Percentiles rank a stretch among this genome's conserved stretches.
Conservation (phyloP, 1,140 invertebrate species). For the Ctenoplectra terminalis region DNA sequence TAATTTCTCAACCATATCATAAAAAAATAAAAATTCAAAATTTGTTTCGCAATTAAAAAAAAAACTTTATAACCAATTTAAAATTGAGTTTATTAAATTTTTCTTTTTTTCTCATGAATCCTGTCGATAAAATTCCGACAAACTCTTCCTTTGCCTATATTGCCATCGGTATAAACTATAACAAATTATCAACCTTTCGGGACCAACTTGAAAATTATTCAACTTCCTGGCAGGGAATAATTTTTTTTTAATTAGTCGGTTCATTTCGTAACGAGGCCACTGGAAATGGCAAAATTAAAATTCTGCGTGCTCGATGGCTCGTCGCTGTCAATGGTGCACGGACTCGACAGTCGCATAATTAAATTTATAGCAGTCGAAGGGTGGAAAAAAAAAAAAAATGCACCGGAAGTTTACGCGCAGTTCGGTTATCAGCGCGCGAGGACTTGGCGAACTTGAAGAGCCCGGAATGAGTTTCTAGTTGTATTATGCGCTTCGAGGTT, state of each 20-base stretch:
- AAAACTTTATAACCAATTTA: background rate
- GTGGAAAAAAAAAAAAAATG: background rate
- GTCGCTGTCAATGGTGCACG: background rate
- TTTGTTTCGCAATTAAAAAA: background rate
- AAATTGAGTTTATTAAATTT: background rate
- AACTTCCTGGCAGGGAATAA: background rate
- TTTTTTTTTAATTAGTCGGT: background rate
- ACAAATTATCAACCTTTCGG: background rate
- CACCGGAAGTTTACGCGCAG: conserved; percentile 51
- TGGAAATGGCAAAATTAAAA: background rate
- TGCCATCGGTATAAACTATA: background rate
- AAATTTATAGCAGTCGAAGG: conserved; percentile 24
- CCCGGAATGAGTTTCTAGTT: conserved; percentile 60
- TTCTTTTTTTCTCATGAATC: background rate
- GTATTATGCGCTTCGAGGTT: conserved; percentile 59
- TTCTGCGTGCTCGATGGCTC: background rate
- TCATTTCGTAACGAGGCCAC: background rate
- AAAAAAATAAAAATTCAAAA: background rate
- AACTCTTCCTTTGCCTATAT: background rate
- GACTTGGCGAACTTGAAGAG: conserved; percentile 58
- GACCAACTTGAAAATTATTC: background rate
- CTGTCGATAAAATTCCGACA: background rate
- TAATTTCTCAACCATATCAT: no score
- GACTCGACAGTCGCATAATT: conserved; percentile 17
- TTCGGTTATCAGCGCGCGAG: conserved; percentile 47